These are phyloP conservation scores for Tonatia bakeri DNA, from an alignment of 2,113 vertebrate species.

Conservation along the genomic window DNA sequence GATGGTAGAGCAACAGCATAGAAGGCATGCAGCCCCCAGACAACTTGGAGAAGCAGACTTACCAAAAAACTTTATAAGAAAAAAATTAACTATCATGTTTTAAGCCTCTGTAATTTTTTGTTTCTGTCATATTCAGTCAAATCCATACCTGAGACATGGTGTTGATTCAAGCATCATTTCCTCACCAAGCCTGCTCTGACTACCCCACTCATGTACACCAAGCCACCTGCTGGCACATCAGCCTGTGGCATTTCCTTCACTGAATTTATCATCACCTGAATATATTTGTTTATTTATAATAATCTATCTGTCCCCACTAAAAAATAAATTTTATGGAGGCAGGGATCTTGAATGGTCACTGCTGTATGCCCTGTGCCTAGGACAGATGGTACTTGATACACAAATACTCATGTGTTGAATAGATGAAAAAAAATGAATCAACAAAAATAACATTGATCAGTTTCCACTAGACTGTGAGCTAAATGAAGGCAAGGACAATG, in stretches of 20 bases:
- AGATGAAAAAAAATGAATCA: not conserved
- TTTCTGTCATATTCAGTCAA: not conserved
- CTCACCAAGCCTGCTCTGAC: not conserved
- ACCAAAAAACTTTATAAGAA: not conserved
- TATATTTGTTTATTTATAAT: not conserved
- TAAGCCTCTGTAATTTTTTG: not conserved
- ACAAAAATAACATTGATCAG: not conserved
- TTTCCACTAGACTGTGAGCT: not conserved
- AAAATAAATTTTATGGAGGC: not conserved
- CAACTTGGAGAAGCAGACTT: not conserved
- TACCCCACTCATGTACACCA: not conserved
- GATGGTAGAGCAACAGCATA: not conserved
- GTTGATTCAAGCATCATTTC: not conserved
- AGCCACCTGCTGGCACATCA: not conserved
- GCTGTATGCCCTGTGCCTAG: not conserved
- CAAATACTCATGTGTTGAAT: not conserved
- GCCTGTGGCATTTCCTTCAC: not conserved
- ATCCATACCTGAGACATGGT: not conserved
- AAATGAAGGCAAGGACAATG: not conserved
- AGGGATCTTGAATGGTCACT: not conserved
- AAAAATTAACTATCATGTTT: not conserved
- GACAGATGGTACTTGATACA: not conserved
- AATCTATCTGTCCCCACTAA: not conserved
- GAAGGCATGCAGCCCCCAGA: not conserved
- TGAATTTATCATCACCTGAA: not conserved